Conservation (phyloP, 2,113 vertebrate genomes). For the Psettodes erumei region DNA sequence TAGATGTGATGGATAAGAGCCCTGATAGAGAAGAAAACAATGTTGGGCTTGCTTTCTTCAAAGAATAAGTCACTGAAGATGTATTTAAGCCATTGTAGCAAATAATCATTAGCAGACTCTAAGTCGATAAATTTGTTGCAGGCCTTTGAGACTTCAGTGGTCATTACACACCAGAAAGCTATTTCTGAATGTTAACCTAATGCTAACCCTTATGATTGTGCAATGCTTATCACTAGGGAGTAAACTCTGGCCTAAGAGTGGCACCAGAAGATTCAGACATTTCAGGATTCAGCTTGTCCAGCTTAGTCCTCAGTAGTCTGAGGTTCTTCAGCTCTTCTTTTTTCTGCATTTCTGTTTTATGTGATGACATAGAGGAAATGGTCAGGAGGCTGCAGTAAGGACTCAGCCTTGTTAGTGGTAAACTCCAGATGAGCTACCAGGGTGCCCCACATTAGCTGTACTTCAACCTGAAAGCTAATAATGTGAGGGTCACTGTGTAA, state of each 20-base stretch:
- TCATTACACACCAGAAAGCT: not conserved
- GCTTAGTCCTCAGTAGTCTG: not conserved
- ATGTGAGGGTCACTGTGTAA: not conserved
- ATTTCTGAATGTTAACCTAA: not conserved
- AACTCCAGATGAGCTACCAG: too few species aligned
- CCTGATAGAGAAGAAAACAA: constrained; percentile 28
- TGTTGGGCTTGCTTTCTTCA: constrained; percentile 68
- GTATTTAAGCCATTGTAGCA: not conserved
- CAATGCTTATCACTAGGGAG: not conserved
- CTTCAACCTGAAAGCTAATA: not conserved
- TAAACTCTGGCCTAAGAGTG: not conserved
- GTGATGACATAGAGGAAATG: too few species aligned
- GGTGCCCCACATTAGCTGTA: too few species aligned
- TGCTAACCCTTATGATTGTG: not conserved
- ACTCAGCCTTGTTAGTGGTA: too few species aligned
- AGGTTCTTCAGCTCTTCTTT: too few species aligned
- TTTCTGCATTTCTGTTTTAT: too few species aligned
- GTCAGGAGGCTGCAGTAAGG: too few species aligned
- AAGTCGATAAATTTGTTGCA: not conserved
- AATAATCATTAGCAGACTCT: not conserved
- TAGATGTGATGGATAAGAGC: constrained; percentile 42
- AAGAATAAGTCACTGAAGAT: constrained; percentile 36
- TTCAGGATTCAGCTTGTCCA: not conserved
- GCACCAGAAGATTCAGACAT: too few species aligned
- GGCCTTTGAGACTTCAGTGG: not conserved